Evolutionary conservation across 2,888 invertebrate species (phyloP).

Genomic region (Drosophila bunnanda): DNA sequence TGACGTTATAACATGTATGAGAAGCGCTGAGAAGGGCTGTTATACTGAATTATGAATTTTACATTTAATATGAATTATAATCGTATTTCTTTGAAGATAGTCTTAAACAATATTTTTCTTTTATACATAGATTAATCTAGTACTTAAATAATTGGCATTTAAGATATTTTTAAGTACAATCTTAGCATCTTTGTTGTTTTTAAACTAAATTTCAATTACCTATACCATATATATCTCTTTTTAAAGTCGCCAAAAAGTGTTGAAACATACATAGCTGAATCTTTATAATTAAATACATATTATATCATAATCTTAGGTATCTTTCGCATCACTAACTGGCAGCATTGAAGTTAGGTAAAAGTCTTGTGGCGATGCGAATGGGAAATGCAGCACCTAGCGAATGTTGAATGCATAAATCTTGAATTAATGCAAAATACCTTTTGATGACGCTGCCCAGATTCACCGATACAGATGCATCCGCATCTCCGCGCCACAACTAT

Average conservation of each 20-base stretch:
- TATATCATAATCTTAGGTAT: not conserved
- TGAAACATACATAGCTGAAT: no score
- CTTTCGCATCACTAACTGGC: constrained; percentile 27
- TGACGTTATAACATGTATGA: not conserved
- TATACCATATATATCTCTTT: not conserved
- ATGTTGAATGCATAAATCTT: constrained; percentile 81
- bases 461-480: constrained; percentile 58
- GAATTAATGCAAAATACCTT: constrained; percentile 82
- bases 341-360: constrained; percentile 34
- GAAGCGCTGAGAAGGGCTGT: not conserved
- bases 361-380: constrained; percentile 61
- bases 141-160: not conserved
- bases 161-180: not conserved
- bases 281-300: not conserved
- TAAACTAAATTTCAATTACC: not conserved
- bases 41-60: not conserved
- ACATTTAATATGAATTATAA: not conserved
- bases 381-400: constrained; percentile 74
- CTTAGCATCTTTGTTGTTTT: not conserved
- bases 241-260: not conserved
- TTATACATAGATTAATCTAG: not conserved
- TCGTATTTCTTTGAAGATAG: not conserved
- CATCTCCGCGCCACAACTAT: constrained; percentile 31
- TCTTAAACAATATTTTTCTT: not conserved
- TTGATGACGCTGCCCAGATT: constrained; percentile 74